These are phyloP conservation scores for Drosophila nigrodunni DNA, from an alignment of 1,140 invertebrate species.

Conservation along the genomic window DNA sequence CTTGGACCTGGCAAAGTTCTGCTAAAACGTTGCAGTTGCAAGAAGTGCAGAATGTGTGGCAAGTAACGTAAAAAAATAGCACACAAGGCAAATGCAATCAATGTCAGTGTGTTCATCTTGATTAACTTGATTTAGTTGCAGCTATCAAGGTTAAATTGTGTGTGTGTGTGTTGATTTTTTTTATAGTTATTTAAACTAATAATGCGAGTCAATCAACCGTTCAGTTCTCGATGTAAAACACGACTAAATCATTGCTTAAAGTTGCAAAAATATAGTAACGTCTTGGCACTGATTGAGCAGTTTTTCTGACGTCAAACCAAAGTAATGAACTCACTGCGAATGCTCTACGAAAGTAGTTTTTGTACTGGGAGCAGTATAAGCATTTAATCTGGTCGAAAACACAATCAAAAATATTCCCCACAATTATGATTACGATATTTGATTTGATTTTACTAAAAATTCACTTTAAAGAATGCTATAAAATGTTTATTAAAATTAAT, in stretches of 20 bases:
- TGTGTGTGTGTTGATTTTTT: not conserved
- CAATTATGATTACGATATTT: too few species aligned
- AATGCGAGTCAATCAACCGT: constrained; percentile 33
- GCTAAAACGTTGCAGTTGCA: constrained; percentile 60
- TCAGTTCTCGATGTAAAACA: constrained; percentile 32
- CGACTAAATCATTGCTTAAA: constrained; percentile 17
- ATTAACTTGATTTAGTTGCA: not conserved
- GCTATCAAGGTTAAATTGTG: not conserved
- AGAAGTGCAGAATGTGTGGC: constrained; percentile 26
- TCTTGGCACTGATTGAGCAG: constrained; percentile 4
- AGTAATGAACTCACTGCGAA: not conserved
- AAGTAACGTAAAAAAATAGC: constrained; percentile 72
- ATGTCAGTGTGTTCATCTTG: constrained; percentile 62
- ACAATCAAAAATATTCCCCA: too few species aligned
- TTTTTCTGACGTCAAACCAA: not conserved
- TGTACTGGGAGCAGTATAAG: too few species aligned
- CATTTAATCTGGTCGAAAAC: too few species aligned
- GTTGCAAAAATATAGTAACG: constrained; percentile 2
- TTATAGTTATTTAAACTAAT: not conserved
- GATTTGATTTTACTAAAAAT: too few species aligned
- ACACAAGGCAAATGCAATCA: constrained; percentile 74
- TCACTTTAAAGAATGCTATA: too few species aligned
- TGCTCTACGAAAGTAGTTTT: constrained; percentile 3
- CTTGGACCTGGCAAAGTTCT: constrained; percentile 67
- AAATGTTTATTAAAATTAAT: too few species aligned